Base-by-base conservation (phyloP, 2,797 vertebrate genomes). In the Sus cebifrons region DNA sequence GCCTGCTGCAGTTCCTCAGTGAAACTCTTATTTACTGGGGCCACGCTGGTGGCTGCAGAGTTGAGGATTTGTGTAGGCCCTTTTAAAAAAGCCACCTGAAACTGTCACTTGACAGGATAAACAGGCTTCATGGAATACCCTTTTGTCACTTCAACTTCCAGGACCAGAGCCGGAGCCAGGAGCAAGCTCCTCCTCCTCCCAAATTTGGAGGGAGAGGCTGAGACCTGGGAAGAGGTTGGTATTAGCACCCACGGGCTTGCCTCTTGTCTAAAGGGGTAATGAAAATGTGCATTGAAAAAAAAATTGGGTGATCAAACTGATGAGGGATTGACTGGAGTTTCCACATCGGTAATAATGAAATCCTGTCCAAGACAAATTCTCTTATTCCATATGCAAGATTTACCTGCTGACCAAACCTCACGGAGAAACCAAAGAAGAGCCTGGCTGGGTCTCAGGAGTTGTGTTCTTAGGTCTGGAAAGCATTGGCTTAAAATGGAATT, bases 41-140 rank as follows among this genome's bases (percentile, higher is more conserved):
- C 36, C 8, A 0, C 13, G 56, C 74, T 14, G 40, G 64, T 9
- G 2, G 27, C 25, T 5, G 10, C 5, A 1, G n/a, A 54, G 44
- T 10, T 36, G 54, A 16, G 12, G 2, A 18, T 77, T 32, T 36
- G 32, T 79, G 40, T 2, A 16, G 23, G 64, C 6, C 2, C 32
- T 67, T 32, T 18, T 13, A 32, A 60, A 68, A 85, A 85, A 56
- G 16, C 64, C n/a, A 3, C 13, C 0, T 1, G 17, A 54, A 91
- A 1, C 54, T 15, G 32, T 52, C 6, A 5, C 6, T 0, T 9
- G 13, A 0, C 16, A 14, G 5, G 0, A 17, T 4, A 15, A 68
- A 44, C 54, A 14, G 58, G 16, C 0, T 0, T 25, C 58, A 21
- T 62, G 54, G 82, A 78, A 87, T 23, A 29, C 4, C 3, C 56